A percentile compares a stretch with the other conserved stretches of the same genome.
Conservation (phyloP, 2,888 invertebrate species). For the Cinara cedri region DNA sequence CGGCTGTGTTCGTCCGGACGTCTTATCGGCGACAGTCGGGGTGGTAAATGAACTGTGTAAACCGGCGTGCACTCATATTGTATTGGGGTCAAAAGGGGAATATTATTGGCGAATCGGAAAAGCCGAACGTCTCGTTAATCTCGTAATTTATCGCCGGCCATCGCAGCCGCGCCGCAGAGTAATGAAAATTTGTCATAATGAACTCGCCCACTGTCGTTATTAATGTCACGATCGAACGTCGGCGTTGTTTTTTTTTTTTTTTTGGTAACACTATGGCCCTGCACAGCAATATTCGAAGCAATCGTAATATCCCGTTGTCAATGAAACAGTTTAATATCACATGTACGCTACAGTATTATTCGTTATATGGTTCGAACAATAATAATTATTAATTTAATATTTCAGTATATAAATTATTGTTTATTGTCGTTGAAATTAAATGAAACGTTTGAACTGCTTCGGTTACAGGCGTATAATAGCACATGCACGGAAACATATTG, state of each 20-base stretch:
- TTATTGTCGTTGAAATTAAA: neutral
- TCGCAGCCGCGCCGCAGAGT: neutral
- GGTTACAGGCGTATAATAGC: too few species aligned
- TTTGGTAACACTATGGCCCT: too few species aligned
- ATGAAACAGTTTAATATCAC: neutral
- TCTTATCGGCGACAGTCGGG: constrained; percentile 10
- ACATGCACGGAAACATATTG: neutral
- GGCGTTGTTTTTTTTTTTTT: too few species aligned
- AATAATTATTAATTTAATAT: neutral
- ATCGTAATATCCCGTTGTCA: constrained; percentile 4
- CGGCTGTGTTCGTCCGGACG: neutral
- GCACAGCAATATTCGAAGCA: neutral
- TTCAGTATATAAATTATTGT: too few species aligned
- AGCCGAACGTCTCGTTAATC: constrained; percentile 37
- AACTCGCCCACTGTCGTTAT: neutral
- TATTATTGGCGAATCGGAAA: constrained; percentile 45
- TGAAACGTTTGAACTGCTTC: neutral
- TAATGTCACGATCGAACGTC: neutral
- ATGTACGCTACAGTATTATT: neutral
- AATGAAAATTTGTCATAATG: constrained; percentile 5
- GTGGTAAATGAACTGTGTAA: constrained; percentile 49
- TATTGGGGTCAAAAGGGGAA: neutral
- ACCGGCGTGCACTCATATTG: neutral
- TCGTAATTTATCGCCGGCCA: neutral
- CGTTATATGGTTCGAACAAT: neutral